Evolutionary conservation across 2,113 vertebrate genomes (phyloP).

Genomic region (Silurus meridionalis): DNA sequence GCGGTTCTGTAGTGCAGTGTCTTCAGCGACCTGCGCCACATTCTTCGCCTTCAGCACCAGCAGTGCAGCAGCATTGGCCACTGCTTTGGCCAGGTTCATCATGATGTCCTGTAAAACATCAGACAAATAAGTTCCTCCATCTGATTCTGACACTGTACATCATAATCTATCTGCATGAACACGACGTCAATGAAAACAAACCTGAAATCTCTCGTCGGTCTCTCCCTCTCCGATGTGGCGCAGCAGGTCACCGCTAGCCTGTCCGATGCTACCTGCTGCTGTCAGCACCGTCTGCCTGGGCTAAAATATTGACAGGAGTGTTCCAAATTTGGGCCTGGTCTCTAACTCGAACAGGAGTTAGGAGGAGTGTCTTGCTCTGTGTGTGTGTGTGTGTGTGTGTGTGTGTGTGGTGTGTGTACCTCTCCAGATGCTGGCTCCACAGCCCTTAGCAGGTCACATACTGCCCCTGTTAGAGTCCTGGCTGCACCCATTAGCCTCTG

Average conservation of each 20-base stretch:
- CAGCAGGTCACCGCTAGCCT: slow-evolving; percentile 94
- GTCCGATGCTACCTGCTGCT: slow-evolving; percentile 95
- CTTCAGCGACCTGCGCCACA: slow-evolving; percentile 93
- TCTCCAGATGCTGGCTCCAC: slow-evolving; percentile 94
- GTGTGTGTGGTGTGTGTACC: slow-evolving; percentile 63
- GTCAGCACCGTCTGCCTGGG: slow-evolving; percentile 96
- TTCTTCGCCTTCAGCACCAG: slow-evolving; percentile 97
- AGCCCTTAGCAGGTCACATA: slow-evolving; percentile 92
- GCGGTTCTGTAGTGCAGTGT: slow-evolving; percentile 90
- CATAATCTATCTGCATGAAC: slow-evolving; percentile 1
- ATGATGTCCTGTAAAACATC: slow-evolving; percentile 82
- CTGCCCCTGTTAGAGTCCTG: slow-evolving; percentile 87
- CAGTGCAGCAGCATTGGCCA: slow-evolving; percentile 98
- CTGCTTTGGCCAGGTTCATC: slow-evolving; percentile 98
- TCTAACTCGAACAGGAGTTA: not conserved
- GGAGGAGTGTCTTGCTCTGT: not conserved
- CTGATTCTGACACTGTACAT: not conserved
- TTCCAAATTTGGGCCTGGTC: slow-evolving; percentile 47
- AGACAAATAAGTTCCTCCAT: not conserved
- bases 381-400: not conserved
- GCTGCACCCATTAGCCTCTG: slow-evolving; percentile 94
- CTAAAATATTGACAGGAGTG: slow-evolving; percentile 70
- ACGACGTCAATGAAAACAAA: slow-evolving; percentile 54
- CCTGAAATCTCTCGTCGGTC: slow-evolving; percentile 96
- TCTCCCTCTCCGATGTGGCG: slow-evolving; percentile 98